Percentiles rank a stretch among this genome's conserved stretches.
Evolutionary conservation across 2,797 vertebrate genomes (phyloP).

Genomic region (Cirrhinus mrigala): DNA sequence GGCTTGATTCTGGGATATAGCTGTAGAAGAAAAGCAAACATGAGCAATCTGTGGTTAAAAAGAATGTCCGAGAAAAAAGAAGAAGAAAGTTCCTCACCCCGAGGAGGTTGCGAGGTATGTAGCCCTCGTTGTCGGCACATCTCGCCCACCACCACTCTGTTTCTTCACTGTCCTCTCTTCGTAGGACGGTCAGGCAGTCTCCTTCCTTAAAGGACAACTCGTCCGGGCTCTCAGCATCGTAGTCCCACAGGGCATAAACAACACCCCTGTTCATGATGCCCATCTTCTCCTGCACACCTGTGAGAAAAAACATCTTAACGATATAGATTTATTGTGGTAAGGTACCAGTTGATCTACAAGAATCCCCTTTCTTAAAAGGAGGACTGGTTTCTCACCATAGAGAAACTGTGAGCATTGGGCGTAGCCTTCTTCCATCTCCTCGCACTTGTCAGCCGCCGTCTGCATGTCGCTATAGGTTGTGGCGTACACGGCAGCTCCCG

Average conservation of each 20-base stretch:
- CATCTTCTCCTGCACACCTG: slow-evolving; percentile 98
- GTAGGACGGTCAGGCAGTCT: slow-evolving; percentile 90
- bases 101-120: slow-evolving; percentile 91
- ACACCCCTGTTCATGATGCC: slow-evolving; percentile 95
- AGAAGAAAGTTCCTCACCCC: slow-evolving; percentile 80
- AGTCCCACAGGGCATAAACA: slow-evolving; percentile 93
- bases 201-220: slow-evolving; percentile 89
- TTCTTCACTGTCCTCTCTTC: slow-evolving; percentile 87
- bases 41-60: background rate
- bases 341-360: background rate
- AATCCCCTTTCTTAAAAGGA: background rate
- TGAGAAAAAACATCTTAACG: background rate
- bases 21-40: slow-evolving; percentile 69
- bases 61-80: background rate
- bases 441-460: slow-evolving; percentile 94
- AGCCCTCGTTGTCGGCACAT: slow-evolving; percentile 86
- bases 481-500: slow-evolving; percentile 91
- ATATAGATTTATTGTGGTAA: background rate
- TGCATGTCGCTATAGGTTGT: slow-evolving; percentile 94
- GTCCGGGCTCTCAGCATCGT: slow-evolving; percentile 83
- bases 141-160: slow-evolving; percentile 96
- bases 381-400: slow-evolving; percentile 81
- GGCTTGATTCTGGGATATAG: slow-evolving; percentile 93
- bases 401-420: slow-evolving; percentile 95
- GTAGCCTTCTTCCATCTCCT: slow-evolving; percentile 96